phyloP scores from a whole-genome alignment of 2,113 vertebrate genomes.

The Bostrychus sinensis region DNA sequence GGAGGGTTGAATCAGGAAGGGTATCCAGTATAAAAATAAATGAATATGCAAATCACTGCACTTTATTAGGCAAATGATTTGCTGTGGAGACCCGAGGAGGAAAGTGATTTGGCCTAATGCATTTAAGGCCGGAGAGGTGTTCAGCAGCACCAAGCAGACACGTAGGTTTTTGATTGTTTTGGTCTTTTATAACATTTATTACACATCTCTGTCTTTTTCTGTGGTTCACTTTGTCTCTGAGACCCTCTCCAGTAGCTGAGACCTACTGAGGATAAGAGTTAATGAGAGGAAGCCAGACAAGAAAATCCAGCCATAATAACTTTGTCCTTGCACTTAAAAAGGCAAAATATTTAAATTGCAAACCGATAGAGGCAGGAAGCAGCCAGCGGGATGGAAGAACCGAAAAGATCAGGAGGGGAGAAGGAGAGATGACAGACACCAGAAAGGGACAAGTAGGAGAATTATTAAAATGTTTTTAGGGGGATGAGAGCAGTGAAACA shows the following conservation, averaged over 20 bases:
- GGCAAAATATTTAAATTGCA: slow-evolving; percentile 72
- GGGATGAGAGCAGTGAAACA: slow-evolving; percentile 62
- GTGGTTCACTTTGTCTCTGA: slow-evolving; percentile 15
- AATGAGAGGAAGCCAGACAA: slow-evolving; percentile 31
- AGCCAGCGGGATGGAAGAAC: slow-evolving; percentile 45
- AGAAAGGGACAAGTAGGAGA: slow-evolving; percentile 56
- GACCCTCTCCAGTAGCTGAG: slow-evolving; percentile 16
- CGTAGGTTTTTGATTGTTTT: too few species aligned
- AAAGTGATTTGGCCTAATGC: too few species aligned
- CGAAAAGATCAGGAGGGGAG: slow-evolving; percentile 13
- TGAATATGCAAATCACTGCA: too few species aligned
- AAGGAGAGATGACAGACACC: slow-evolving; percentile 39
- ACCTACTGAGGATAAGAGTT: slow-evolving; percentile 26
- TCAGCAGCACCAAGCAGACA: too few species aligned
- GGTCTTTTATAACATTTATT: too few species aligned
- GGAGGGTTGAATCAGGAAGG: too few species aligned
- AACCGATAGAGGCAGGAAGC: slow-evolving; percentile 44
- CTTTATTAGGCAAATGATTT: too few species aligned
- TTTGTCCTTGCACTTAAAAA: slow-evolving; percentile 66
- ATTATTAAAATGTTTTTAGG: slow-evolving; percentile 77
- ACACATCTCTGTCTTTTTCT: slow-evolving; percentile 23
- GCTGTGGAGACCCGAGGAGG: too few species aligned
- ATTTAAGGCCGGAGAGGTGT: too few species aligned
- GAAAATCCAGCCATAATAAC: slow-evolving; percentile 54
- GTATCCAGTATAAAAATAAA: too few species aligned